Percentiles rank a stretch among this genome's conserved stretches.
phyloP scores from a whole-genome alignment of 2,888 invertebrate species.

The Philereme transversata region DNA sequence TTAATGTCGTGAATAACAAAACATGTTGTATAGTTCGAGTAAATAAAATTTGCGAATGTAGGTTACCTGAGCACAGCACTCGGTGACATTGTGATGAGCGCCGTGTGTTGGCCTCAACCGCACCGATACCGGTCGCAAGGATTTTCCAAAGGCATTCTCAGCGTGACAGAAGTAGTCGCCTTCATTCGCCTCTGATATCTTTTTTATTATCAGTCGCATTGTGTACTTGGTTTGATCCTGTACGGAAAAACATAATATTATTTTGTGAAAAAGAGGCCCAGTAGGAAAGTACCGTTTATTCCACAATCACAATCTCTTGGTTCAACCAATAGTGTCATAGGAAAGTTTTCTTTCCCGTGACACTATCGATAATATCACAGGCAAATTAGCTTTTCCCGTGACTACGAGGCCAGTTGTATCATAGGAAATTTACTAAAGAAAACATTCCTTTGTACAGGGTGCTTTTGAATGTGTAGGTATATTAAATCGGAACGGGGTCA shows the following conservation, averaged over 20 bases:
- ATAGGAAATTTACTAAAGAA: too few relatives aligned
- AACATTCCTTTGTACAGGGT: too few relatives aligned
- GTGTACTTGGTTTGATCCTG: slow-evolving; percentile 87
- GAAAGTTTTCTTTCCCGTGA: too few relatives aligned
- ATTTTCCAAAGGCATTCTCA: slow-evolving; percentile 91
- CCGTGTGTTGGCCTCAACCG: slow-evolving; percentile 85
- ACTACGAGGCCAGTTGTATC: too few relatives aligned
- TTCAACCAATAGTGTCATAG: too few relatives aligned
- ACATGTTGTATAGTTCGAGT: background rate
- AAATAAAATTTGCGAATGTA: background rate
- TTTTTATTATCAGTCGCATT: slow-evolving; percentile 90
- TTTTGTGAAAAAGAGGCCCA: too few relatives aligned
- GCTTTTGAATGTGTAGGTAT: too few relatives aligned
- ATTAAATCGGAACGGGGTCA: too few relatives aligned
- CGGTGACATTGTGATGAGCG: slow-evolving; percentile 88
- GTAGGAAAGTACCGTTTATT: too few relatives aligned
- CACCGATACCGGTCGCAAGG: slow-evolving; percentile 89
- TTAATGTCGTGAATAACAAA: background rate
- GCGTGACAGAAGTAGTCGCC: slow-evolving; percentile 94
- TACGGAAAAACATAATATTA: slow-evolving; percentile 3
- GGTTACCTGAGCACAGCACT: slow-evolving; percentile 87
- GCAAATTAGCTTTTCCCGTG: too few relatives aligned
- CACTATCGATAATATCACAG: too few relatives aligned
- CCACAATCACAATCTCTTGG: too few relatives aligned
- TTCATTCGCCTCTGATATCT: slow-evolving; percentile 87